Percentiles rank a stretch among this genome's conserved stretches.
These are phyloP conservation scores for Agapostemon virescens DNA, from an alignment of 2,888 invertebrate species.

Conservation along the genomic window DNA sequence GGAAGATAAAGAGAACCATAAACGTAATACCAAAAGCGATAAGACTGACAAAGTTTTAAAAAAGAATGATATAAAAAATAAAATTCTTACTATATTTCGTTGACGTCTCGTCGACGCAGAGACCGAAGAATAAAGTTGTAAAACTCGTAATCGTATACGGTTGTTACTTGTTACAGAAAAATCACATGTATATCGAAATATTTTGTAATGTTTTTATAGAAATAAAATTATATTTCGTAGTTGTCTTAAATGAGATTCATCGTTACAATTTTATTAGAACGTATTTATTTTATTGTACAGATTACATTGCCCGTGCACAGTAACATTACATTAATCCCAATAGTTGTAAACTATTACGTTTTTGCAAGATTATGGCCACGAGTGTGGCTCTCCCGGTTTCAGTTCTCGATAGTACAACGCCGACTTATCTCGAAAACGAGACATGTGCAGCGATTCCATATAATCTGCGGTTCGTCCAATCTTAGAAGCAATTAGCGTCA, in stretches of 20 bases:
- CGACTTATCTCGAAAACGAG: constrained; percentile 89
- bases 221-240: neutral
- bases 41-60: constrained; percentile 58
- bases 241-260: neutral
- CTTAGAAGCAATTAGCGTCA: too few species aligned
- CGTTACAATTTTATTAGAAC: neutral
- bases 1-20: constrained; percentile 73
- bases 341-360: constrained; percentile 9
- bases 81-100: constrained; percentile 76
- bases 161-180: constrained; percentile 1
- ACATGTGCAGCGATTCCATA: constrained; percentile 89
- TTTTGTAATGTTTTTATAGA: constrained; percentile 10
- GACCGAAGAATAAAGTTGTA: neutral
- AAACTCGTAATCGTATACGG: neutral
- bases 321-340: constrained; percentile 20
- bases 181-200: neutral
- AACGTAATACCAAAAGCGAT: constrained; percentile 52
- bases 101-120: constrained; percentile 36
- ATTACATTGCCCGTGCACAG: constrained; percentile 24
- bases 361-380: constrained; percentile 85
- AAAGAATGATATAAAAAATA: constrained; percentile 67
- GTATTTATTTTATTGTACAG: constrained; percentile 24
- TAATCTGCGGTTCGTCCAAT: too few species aligned
- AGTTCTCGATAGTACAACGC: constrained; percentile 86
- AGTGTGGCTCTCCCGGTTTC: constrained; percentile 86